phyloP scores from a whole-genome alignment of 2,888 invertebrate species.

The Germaria angustata region DNA sequence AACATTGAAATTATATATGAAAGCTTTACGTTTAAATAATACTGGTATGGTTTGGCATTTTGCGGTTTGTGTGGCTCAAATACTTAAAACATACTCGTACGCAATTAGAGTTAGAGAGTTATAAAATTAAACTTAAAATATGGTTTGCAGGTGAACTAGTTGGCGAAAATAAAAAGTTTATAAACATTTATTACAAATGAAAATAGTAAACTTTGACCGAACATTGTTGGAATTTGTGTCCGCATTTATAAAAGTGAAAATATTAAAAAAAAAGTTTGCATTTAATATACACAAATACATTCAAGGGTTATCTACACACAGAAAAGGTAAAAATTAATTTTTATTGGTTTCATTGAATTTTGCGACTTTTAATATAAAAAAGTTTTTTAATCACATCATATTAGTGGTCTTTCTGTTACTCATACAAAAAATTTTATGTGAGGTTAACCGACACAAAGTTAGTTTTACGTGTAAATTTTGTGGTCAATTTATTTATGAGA shows the following conservation, averaged over 20 bases:
- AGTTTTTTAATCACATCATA: neutral
- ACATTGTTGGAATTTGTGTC: neutral
- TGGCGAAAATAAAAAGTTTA: neutral
- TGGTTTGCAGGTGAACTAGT: neutral
- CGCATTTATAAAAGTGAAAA: neutral
- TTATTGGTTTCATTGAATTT: neutral
- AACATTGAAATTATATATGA: neutral
- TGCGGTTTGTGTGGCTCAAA: constrained; percentile 20
- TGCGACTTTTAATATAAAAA: constrained; percentile 62
- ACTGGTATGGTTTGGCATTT: constrained; percentile 16
- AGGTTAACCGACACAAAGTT: constrained; percentile 56
- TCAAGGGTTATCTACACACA: too few species aligned
- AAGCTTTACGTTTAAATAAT: constrained; percentile 2
- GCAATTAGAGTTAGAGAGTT: neutral
- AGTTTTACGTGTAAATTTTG: constrained; percentile 55
- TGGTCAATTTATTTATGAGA: constrained; percentile 57
- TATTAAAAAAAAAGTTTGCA: neutral
- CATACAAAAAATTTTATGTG: constrained; percentile 45
- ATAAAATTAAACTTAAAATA: constrained; percentile 39
- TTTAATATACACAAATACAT: neutral
- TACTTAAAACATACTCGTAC: constrained; percentile 15
- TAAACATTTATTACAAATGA: neutral
- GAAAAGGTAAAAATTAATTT: neutral
- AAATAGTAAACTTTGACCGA: neutral
- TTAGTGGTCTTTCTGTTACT: constrained; percentile 22